A percentile compares a stretch with the other conserved stretches of the same genome.
Evolutionary conservation across 2,888 invertebrate genomes (phyloP).

Genomic region (Hymenopus coronatus): DNA sequence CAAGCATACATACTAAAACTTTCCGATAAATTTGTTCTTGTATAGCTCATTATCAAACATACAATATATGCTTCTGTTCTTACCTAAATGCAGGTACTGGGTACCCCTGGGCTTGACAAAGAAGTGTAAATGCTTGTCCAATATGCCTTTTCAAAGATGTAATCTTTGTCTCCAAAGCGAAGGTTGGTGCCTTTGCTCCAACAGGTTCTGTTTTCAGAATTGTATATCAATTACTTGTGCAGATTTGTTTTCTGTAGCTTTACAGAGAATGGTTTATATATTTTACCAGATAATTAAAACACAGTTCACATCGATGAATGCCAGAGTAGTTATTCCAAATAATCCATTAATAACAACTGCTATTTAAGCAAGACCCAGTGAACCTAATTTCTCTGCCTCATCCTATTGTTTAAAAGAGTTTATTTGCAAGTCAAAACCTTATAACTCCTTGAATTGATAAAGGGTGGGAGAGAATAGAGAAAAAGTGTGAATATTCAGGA

Average conservation of each 20-base stretch:
- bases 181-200: constrained; percentile 55
- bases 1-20: too few species aligned
- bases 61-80: constrained; percentile 40
- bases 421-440: too few species aligned
- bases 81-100: constrained; percentile 71
- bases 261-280: constrained; percentile 48
- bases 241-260: constrained; percentile 35
- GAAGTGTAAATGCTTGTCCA: constrained; percentile 53
- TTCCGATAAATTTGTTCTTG: not conserved
- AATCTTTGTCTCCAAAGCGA: constrained; percentile 65
- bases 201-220: constrained; percentile 55
- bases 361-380: too few species aligned
- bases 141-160: constrained; percentile 47
- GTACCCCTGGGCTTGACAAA: constrained; percentile 69
- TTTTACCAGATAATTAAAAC: not conserved
- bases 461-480: too few species aligned
- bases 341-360: too few species aligned
- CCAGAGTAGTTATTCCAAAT: too few species aligned
- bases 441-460: too few species aligned
- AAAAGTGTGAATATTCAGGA: too few species aligned
- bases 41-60: not conserved
- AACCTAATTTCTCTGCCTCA: too few species aligned
- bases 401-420: too few species aligned
- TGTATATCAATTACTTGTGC: not conserved
- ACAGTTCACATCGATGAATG: too few species aligned